These are phyloP conservation scores for Dipodomys spectabilis DNA, from an alignment of 2,113 vertebrate species.

Conservation along the genomic window DNA sequence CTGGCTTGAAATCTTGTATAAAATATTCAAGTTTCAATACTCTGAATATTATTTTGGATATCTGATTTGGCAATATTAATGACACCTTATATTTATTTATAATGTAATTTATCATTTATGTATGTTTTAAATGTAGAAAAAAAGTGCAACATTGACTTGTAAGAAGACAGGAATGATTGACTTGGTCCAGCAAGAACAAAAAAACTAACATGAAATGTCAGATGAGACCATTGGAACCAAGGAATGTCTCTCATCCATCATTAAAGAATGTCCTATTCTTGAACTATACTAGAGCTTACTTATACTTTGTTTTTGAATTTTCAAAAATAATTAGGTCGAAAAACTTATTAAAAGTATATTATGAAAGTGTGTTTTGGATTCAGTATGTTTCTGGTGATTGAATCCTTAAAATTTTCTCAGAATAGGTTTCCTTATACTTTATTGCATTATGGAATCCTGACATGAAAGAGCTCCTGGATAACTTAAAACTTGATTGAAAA, in stretches of 20 bases:
- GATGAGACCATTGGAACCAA: background rate
- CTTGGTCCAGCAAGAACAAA: background rate
- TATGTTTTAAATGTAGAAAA: no score
- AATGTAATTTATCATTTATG: background rate
- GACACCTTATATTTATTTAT: background rate
- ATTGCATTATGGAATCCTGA: background rate
- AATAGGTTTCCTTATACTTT: background rate
- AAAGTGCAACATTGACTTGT: background rate
- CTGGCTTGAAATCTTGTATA: background rate
- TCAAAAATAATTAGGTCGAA: conserved; percentile 24
- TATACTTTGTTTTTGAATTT: background rate
- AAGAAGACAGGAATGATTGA: background rate
- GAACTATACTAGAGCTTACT: background rate
- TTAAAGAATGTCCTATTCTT: no score
- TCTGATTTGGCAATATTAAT: background rate
- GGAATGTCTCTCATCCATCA: background rate
- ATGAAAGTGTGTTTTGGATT: background rate
- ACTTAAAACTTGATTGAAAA: background rate
- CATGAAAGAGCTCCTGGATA: background rate
- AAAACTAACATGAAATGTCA: background rate
- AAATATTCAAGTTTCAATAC: background rate
- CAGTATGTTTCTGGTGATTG: background rate
- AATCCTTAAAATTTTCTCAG: background rate
- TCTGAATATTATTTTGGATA: background rate
- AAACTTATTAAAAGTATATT: background rate